Conservation (phyloP, 2,797 vertebrate genomes). For the Sardinella longiceps region DNA sequence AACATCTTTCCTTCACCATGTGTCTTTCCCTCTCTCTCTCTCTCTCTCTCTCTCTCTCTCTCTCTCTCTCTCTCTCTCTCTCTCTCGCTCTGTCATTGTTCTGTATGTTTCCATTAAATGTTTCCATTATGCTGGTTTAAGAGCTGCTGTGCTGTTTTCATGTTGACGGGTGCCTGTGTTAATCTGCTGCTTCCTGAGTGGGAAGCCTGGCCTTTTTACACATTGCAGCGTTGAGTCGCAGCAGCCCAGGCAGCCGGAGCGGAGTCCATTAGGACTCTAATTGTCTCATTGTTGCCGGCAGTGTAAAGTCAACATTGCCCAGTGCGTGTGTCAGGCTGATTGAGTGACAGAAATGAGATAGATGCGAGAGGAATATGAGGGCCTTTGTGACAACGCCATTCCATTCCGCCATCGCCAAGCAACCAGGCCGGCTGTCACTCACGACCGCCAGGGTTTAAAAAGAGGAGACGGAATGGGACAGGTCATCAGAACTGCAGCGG, state of each 20-base stretch:
- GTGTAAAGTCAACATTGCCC: conserved; percentile 4
- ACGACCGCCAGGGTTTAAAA: neutral
- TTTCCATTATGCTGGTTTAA: conserved; percentile 3
- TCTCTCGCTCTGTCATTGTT: neutral
- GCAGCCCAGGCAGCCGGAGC: neutral
- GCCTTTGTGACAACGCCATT: neutral
- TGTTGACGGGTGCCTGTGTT: neutral
- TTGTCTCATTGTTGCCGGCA: neutral
- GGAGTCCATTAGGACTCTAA: neutral
- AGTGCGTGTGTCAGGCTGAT: neutral
- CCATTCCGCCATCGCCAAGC: neutral
- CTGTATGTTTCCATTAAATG: neutral
- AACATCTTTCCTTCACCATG: neutral
- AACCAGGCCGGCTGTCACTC: conserved; percentile 1
- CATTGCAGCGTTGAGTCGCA: neutral
- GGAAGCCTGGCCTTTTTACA: neutral
- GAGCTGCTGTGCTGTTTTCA: neutral
- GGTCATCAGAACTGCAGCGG: neutral
- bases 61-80: too few relatives aligned
- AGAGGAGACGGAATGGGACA: neutral
- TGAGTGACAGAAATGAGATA: conserved; percentile 17
- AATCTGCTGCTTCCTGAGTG: conserved; percentile 13
- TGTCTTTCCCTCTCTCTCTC: neutral
- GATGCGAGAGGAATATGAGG: conserved; percentile 6
- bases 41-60: neutral